Evolutionary conservation across 2,797 vertebrate species (phyloP), one percentile per base, ranked within the genome.

Genomic region (Tapera naevia): DNA sequence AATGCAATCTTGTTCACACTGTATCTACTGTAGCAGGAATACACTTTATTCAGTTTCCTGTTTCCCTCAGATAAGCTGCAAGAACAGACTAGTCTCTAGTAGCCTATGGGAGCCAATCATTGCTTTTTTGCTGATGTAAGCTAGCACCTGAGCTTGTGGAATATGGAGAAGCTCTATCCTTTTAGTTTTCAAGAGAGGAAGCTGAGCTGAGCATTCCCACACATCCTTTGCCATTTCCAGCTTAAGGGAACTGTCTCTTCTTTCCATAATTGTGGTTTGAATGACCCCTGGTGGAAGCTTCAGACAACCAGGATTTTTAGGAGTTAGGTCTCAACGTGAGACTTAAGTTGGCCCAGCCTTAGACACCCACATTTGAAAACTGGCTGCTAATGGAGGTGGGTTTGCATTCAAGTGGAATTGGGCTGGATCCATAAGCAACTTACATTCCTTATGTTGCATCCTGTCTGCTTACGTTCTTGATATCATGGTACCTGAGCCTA

Each of bases 251-350:
- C 16, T 0, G 0, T 33, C 11, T 24, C 58, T 46, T 32, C 27
- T 60, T 43, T 53, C 56, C 27, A 1, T 53, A 14, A 7, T 6
- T 35, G 41, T 5, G 51, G 16, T 32, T 82, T 71, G 83, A 64
- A 64, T 91, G 91, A 94, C 95, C 91, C 64, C 95, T 96, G 74
- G 56, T 95, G 95, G 95, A 90, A 82, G 54, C 37, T 81, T 62
- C 32, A 39, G 18, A 27, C 23, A 88, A 15, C 7, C 2, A 27
- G 45, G 46, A 33, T 21, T 67, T 92, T 35, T 46, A 35, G 43
- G 73, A 39, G 22, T 33, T 72, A 0, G 1, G 4, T 80, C 51
- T n/a, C 56, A 60, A 5, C 7, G 1, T 10, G 10, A 70, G 35
- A n/a, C 30, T 61, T 78, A 0, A 0, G 28, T 17, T 67, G 48